phyloP scores from a whole-genome alignment of 2,888 invertebrate genomes.

The Andrena minutula region DNA sequence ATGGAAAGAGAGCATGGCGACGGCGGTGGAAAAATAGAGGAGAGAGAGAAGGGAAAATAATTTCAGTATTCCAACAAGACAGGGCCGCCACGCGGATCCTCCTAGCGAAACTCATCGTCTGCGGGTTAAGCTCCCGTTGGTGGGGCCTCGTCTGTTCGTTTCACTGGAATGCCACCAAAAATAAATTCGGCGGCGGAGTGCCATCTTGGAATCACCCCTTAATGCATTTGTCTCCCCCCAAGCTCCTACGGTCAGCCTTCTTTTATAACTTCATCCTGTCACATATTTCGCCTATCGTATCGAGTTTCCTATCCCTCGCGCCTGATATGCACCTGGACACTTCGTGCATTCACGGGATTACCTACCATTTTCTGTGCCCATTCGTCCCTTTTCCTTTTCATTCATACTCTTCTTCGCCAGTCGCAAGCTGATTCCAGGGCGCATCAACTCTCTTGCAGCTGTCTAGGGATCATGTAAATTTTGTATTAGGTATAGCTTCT shows the following conservation, averaged over 20 bases:
- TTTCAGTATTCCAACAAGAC: constrained; percentile 73
- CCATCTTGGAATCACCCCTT: constrained; percentile 68
- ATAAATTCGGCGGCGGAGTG: constrained; percentile 75
- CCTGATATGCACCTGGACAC: background rate
- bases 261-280: constrained; percentile 36
- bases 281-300: constrained; percentile 44
- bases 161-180: constrained; percentile 80
- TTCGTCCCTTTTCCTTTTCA: constrained; percentile 5
- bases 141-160: constrained; percentile 64
- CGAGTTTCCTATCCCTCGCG: constrained; percentile 25
- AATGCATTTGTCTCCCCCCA: constrained; percentile 50
- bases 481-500: too few relatives aligned
- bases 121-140: constrained; percentile 48
- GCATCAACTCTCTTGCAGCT: too few relatives aligned
- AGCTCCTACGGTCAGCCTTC: constrained; percentile 4
- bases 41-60: constrained; percentile 44
- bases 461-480: too few relatives aligned
- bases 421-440: background rate
- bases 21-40: constrained; percentile 18
- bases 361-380: background rate
- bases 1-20: constrained; percentile 56
- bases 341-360: background rate
- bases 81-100: constrained; percentile 52
- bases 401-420: background rate
- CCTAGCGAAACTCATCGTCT: constrained; percentile 71